Evolutionary conservation across 2,113 vertebrate genomes (phyloP).

Genomic region (Neogobius melanostomus): DNA sequence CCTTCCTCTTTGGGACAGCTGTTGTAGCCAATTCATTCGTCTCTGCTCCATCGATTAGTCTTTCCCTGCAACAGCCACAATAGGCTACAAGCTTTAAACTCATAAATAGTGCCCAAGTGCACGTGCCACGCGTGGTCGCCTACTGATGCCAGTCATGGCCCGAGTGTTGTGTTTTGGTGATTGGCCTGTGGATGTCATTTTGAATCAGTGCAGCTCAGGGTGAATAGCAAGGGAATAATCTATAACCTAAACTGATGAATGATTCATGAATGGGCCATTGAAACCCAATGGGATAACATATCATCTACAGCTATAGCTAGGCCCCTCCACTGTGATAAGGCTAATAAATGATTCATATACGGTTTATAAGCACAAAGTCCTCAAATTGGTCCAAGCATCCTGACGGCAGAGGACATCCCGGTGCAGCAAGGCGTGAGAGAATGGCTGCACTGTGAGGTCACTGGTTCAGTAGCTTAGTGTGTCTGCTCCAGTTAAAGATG

Average conservation of each 20-base stretch:
- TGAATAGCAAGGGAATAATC: constrained; percentile 52
- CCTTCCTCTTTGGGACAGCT: constrained; percentile 67
- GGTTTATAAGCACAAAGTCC: constrained; percentile 47
- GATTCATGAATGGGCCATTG: constrained; percentile 73
- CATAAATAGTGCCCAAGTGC: constrained; percentile 29
- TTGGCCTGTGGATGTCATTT: constrained; percentile 72
- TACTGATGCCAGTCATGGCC: constrained; percentile 30
- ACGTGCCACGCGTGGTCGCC: constrained; percentile 63
- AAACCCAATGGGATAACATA: constrained; percentile 64
- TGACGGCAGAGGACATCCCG: constrained; percentile 44
- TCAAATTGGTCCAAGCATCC: constrained; percentile 46
- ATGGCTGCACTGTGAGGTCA: constrained; percentile 66
- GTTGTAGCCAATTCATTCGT: constrained; percentile 64
- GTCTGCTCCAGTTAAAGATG: constrained; percentile 54
- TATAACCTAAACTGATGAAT: constrained; percentile 62
- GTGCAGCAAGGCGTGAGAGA: constrained; percentile 46
- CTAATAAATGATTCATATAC: constrained; percentile 62
- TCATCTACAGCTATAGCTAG: constrained; percentile 53
- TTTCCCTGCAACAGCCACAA: constrained; percentile 53
- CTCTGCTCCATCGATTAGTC: constrained; percentile 61
- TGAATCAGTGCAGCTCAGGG: constrained; percentile 59
- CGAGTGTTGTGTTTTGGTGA: constrained; percentile 63
- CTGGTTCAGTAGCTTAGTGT: constrained; percentile 63
- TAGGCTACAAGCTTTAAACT: constrained; percentile 35
- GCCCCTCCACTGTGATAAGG: constrained; percentile 45